Conservation (phyloP, 2,113 vertebrate species). For the Periophthalmus modestus region DNA sequence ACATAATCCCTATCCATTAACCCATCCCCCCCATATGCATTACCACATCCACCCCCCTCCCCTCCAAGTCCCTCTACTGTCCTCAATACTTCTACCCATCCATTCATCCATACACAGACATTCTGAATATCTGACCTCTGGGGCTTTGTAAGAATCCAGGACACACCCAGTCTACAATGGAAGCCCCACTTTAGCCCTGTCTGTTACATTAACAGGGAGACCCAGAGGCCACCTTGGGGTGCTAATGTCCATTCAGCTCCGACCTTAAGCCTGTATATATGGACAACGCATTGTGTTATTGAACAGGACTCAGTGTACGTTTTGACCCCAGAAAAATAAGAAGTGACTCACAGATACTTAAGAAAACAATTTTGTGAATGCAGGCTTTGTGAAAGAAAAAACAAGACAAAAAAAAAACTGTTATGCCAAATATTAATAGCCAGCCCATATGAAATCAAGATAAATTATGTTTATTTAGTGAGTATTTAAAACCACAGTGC, state of each 20-base stretch:
- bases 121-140: slow-evolving; percentile 57
- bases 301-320: slow-evolving; percentile 29
- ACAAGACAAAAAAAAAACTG: too few species aligned
- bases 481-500: too few species aligned
- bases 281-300: slow-evolving; percentile 8
- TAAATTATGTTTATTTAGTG: too few species aligned
- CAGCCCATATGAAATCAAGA: too few species aligned
- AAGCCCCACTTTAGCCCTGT: slow-evolving; percentile 43
- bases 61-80: slow-evolving; percentile 16
- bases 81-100: slow-evolving; percentile 37
- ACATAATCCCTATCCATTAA: slow-evolving; percentile 33
- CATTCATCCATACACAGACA: slow-evolving; percentile 43
- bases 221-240: slow-evolving; percentile 15
- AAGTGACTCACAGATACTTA: slow-evolving; percentile 9
- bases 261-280: neutral
- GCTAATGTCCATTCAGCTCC: slow-evolving; percentile 29
- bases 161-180: slow-evolving; percentile 54
- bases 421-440: too few species aligned
- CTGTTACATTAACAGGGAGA: slow-evolving; percentile 3
- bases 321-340: slow-evolving; percentile 46
- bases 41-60: slow-evolving; percentile 27
- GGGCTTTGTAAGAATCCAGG: slow-evolving; percentile 65
- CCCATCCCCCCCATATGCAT: slow-evolving; percentile 33
- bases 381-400: neutral
- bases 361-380: neutral